Conservation (phyloP, 2,113 vertebrate species). For the Syrrhaptes paradoxus region DNA sequence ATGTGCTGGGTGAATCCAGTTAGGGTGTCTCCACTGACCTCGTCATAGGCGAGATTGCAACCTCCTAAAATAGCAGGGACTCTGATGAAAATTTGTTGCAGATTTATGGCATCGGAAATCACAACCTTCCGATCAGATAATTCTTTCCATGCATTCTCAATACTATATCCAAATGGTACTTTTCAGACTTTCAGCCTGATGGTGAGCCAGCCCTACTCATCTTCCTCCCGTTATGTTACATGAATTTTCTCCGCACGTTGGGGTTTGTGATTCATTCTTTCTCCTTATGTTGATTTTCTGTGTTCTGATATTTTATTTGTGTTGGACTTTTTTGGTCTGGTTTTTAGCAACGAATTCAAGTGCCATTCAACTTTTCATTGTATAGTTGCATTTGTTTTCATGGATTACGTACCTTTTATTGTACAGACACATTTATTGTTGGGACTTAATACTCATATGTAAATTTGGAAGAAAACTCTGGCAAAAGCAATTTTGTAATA, state of each 20-base stretch:
- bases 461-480: background rate
- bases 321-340: background rate
- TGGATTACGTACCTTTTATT: background rate
- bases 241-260: fast-evolving
- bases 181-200: background rate
- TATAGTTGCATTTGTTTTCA: background rate
- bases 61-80: fast-evolving
- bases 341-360: background rate
- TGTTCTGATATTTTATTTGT: background rate
- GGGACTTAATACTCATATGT: background rate
- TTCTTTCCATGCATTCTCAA: background rate
- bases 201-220: background rate
- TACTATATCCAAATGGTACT: background rate
- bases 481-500: background rate
- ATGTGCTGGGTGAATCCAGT: background rate
- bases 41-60: background rate
- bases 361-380: background rate
- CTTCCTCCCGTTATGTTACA: background rate
- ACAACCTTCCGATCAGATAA: background rate
- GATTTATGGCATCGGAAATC: background rate
- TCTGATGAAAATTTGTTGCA: background rate
- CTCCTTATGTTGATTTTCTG: background rate
- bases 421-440: background rate
- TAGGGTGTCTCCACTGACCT: background rate
- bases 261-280: background rate